Conservation (phyloP, 2,888 invertebrate genomes). For the Trissolcus brochymenae region DNA sequence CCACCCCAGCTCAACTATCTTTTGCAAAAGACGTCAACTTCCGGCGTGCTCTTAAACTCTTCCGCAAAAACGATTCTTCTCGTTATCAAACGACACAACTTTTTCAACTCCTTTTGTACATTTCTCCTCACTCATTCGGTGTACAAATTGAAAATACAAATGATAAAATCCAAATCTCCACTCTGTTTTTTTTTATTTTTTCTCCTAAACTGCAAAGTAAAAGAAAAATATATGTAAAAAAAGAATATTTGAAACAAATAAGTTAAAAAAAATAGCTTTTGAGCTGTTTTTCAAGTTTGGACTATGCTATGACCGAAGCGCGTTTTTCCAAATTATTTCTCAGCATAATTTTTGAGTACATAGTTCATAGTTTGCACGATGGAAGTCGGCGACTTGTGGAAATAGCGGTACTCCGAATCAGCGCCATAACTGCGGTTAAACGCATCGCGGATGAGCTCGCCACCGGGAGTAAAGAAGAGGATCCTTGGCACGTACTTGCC, state of each 20-base stretch:
- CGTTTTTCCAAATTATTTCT: too few species aligned
- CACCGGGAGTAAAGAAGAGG: slow-evolving; percentile 80
- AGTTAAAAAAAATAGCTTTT: too few species aligned
- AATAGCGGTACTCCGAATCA: slow-evolving; percentile 80
- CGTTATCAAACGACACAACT: slow-evolving; percentile 49
- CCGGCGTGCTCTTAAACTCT: slow-evolving; percentile 36
- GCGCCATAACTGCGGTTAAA: slow-evolving; percentile 80
- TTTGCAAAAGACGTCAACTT: slow-evolving; percentile 54
- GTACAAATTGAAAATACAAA: neutral
- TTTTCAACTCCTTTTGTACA: slow-evolving; percentile 21
- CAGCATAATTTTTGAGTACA: slow-evolving; percentile 63
- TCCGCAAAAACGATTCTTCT: slow-evolving; percentile 40
- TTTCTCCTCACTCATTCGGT: slow-evolving; percentile 10
- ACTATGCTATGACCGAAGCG: too few species aligned
- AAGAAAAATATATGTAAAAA: too few species aligned
- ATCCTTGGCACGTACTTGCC: slow-evolving; percentile 84
- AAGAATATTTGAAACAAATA: too few species aligned
- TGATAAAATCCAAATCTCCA: too few species aligned
- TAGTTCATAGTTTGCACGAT: slow-evolving; percentile 78
- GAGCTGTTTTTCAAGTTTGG: too few species aligned
- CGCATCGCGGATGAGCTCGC: slow-evolving; percentile 78
- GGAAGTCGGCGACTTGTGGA: slow-evolving; percentile 78
- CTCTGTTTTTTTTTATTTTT: too few species aligned
- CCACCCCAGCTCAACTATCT: slow-evolving; percentile 38
- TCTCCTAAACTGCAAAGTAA: neutral